phyloP scores from a whole-genome alignment of 37 sponge, comb jelly and placozoan genomes.

The Sycon ciliatum region DNA sequence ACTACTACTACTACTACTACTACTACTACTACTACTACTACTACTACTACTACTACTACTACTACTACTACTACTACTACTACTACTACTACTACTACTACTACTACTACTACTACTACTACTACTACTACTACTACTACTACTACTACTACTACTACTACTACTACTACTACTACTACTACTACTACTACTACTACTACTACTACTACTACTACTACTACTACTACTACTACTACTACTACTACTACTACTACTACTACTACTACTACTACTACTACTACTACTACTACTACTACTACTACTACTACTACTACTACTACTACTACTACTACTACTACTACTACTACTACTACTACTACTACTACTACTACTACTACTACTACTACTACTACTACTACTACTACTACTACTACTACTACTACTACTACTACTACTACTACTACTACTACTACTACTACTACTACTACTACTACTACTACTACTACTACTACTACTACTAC shows the following conservation, averaged over 20 bases:
- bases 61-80: constrained; percentile 8
- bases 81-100: constrained; percentile 6
- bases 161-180: constrained; percentile 8
- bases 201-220: constrained; percentile 6
- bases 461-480: not conserved
- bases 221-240: constrained; percentile 1
- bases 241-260: not conserved
- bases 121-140: constrained; percentile 1
- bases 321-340: not conserved
- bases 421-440: constrained; percentile 8
- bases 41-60: constrained; percentile 8
- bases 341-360: constrained; percentile 8
- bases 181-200: constrained; percentile 8
- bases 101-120: not conserved
- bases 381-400: constrained; percentile 6
- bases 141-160: not conserved
- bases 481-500: constrained; percentile 1
- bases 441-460: constrained; percentile 6
- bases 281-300: not conserved
- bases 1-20: not conserved
- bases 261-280: not conserved
- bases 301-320: not conserved
- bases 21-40: constrained; percentile 6
- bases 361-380: constrained; percentile 8
- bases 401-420: constrained; percentile 8